Percentiles rank a stretch among this genome's conserved stretches.
Conservation (phyloP, 2,113 vertebrate genomes). For the Anhinga rufa region DNA sequence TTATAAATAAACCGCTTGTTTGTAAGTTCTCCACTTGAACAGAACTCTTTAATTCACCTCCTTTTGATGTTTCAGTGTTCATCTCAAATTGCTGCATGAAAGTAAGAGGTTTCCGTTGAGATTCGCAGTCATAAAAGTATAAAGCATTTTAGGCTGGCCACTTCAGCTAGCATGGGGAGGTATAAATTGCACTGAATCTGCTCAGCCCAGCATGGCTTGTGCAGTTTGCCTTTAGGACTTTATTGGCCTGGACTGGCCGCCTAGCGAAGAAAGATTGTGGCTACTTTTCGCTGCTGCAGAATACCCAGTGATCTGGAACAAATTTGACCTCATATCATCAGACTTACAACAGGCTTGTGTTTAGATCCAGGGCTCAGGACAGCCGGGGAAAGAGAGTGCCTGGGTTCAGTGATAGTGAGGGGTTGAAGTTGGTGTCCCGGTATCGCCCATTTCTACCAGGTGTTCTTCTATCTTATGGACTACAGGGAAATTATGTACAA, state of each 20-base stretch:
- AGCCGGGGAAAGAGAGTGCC: background rate
- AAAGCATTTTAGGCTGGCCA: conserved; percentile 21
- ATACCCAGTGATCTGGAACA: background rate
- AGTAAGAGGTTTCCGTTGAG: conserved; percentile 38
- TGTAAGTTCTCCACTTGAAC: conserved; percentile 42
- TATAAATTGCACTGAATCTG: conserved; percentile 34
- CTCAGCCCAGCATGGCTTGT: conserved; percentile 28
- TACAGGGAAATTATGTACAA: background rate
- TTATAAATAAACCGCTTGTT: conserved; percentile 40
- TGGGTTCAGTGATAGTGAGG: background rate
- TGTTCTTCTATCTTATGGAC: background rate
- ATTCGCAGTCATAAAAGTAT: background rate
- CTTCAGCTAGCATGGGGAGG: conserved; percentile 25
- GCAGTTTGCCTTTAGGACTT: conserved; percentile 27
- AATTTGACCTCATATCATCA: background rate
- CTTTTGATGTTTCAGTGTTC: conserved; percentile 37
- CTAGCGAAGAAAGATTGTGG: background rate
- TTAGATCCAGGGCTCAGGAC: background rate
- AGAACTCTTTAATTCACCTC: conserved; percentile 41
- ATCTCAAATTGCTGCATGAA: conserved; percentile 36
- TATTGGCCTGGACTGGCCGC: background rate
- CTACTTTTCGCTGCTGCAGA: background rate
- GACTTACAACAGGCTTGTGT: background rate
- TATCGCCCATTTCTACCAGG: background rate
- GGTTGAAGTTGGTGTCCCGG: background rate